Conservation (phyloP, 2,888 invertebrate genomes). For the Pilophorus perplexus region DNA sequence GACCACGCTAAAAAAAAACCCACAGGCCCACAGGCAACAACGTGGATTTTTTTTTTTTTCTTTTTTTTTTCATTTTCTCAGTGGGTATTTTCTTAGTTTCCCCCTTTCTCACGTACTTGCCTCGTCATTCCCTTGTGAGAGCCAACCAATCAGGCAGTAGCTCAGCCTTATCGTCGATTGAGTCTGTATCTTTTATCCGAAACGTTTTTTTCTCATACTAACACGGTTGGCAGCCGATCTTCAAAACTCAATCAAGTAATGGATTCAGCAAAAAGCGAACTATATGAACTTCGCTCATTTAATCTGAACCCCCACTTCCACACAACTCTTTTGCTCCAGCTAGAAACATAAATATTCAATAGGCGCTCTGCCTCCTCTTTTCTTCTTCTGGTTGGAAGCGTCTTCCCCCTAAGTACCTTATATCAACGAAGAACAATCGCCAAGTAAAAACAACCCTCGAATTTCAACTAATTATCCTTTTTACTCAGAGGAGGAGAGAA, state of each 20-base stretch:
- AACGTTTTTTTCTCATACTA: constrained; percentile 2
- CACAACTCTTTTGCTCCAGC: background rate
- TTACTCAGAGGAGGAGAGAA: background rate
- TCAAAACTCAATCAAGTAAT: constrained; percentile 23
- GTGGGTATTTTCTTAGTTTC: too few relatives aligned
- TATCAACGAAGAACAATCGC: constrained; percentile 25
- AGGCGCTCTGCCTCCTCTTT: constrained; percentile 19
- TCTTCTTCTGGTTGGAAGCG: constrained; percentile 5
- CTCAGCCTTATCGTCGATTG: constrained; percentile 14
- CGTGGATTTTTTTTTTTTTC: too few relatives aligned
- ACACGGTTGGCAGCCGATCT: too few relatives aligned
- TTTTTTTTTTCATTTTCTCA: too few relatives aligned
- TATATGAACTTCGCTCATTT: constrained; percentile 27
- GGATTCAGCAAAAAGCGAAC: constrained; percentile 32
- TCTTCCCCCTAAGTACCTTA: constrained; percentile 14
- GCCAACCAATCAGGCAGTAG: constrained; percentile 12
- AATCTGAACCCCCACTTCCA: constrained; percentile 3
- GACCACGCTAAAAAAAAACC: too few relatives aligned
- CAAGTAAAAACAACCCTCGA: constrained; percentile 22
- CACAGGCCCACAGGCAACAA: too few relatives aligned
- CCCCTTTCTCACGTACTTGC: too few relatives aligned
- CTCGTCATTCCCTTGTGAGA: too few relatives aligned
- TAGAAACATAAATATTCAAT: constrained; percentile 33
- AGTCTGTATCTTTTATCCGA: constrained; percentile 25
- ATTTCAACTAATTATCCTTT: constrained; percentile 31